Conservation (phyloP, 2,113 vertebrate genomes). For the Heterotilapia buettikoferi region DNA sequence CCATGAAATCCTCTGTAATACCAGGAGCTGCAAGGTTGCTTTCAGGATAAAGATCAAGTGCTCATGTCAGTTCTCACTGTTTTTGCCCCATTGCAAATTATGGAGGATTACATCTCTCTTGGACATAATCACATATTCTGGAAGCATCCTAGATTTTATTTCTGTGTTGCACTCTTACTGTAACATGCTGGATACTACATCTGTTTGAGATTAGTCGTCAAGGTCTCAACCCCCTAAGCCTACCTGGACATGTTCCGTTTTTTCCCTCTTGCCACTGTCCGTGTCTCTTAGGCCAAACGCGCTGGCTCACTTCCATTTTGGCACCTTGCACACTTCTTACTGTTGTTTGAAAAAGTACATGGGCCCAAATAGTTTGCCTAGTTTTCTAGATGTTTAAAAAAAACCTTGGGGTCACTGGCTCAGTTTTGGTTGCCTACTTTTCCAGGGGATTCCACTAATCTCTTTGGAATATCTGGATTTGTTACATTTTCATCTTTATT, state of each 20-base stretch:
- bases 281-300: not conserved
- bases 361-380: not conserved
- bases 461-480: not conserved
- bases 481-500: not conserved
- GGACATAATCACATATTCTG: conserved; percentile 43
- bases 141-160: conserved; percentile 29
- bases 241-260: conserved; percentile 26
- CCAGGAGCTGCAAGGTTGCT: conserved; percentile 6
- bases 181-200: conserved; percentile 32
- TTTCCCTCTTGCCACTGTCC: not conserved
- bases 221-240: conserved; percentile 18
- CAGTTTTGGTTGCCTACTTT: not conserved
- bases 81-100: conserved; percentile 24
- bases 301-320: not conserved
- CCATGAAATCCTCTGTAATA: conserved; percentile 37
- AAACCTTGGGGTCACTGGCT: not conserved
- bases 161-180: conserved; percentile 10
- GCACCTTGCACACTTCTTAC: not conserved
- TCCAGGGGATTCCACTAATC: not conserved
- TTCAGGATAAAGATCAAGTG: conserved; percentile 39
- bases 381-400: not conserved
- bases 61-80: conserved; percentile 19
- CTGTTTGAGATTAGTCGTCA: conserved; percentile 50
- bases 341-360: not conserved
- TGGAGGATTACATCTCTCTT: conserved; percentile 44